Percentiles rank a stretch among this genome's conserved stretches.
Evolutionary conservation across 2,888 invertebrate genomes (phyloP).

Genomic region (Tachina lurida): DNA sequence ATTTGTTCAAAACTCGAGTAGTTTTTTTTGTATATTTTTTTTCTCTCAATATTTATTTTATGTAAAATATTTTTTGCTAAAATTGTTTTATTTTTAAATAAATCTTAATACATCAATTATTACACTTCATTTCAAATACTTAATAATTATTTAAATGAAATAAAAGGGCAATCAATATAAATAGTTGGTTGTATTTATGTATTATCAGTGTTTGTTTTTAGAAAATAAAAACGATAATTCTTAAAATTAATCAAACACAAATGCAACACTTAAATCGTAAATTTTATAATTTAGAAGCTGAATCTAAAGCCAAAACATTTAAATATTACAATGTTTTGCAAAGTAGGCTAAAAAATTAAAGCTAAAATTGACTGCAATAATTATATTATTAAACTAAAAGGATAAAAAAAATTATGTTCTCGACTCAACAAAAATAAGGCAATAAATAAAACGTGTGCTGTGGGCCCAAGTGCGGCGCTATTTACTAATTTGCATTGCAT

Average conservation of each 20-base stretch:
- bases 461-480: background rate
- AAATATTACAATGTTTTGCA: background rate
- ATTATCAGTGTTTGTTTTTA: conserved; percentile 39
- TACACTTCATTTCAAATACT: conserved; percentile 58
- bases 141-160: conserved; percentile 30
- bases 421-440: conserved; percentile 45
- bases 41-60: conserved; percentile 41
- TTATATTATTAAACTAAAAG: background rate
- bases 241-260: conserved; percentile 63
- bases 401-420: background rate
- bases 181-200: conserved; percentile 12
- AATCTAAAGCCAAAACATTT: conserved; percentile 17
- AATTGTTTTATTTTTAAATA: conserved; percentile 49
- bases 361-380: conserved; percentile 34
- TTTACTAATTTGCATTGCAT: conserved; percentile 21
- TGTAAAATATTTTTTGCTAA: conserved; percentile 59
- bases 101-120: conserved; percentile 60
- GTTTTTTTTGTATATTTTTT: background rate
- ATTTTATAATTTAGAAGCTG: conserved; percentile 35
- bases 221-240: conserved; percentile 53
- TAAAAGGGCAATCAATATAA: conserved; percentile 29
- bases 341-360: conserved; percentile 12
- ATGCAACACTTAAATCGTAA: conserved; percentile 67
- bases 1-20: background rate
- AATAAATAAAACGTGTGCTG: conserved; percentile 41